phyloP scores from a whole-genome alignment of 1,140 invertebrate genomes.

The Batillaria attramentaria region DNA sequence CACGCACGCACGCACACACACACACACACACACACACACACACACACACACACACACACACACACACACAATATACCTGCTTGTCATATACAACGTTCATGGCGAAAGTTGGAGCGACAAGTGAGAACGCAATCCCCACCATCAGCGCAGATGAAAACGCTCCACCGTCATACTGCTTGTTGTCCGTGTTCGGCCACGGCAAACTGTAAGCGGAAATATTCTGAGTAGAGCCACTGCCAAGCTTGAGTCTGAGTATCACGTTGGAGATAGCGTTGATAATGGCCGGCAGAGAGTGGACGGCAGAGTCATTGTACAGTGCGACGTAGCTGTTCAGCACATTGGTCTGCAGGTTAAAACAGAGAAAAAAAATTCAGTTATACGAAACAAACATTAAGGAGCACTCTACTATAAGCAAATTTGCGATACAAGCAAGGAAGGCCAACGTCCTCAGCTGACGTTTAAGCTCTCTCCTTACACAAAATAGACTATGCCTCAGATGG shows the following conservation, averaged over 20 bases:
- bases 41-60: conserved; percentile 16
- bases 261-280: conserved; percentile 84
- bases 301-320: conserved; percentile 85
- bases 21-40: neutral
- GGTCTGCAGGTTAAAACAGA: conserved; percentile 1
- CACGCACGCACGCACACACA: neutral
- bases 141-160: conserved; percentile 81
- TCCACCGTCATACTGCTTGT: conserved; percentile 81
- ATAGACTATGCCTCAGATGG: too few species aligned
- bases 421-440: too few species aligned
- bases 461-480: too few species aligned
- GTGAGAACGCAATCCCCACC: conserved; percentile 84
- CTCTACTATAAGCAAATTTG: too few species aligned
- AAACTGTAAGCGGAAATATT: conserved; percentile 68
- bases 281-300: conserved; percentile 84
- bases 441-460: too few species aligned
- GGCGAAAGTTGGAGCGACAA: conserved; percentile 83
- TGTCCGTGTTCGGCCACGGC: conserved; percentile 81
- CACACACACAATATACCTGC: conserved; percentile 76
- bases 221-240: conserved; percentile 16
- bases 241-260: conserved; percentile 74
- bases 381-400: neutral
- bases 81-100: conserved; percentile 88
- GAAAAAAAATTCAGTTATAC: neutral
- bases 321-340: conserved; percentile 73